Evolutionary conservation across 23 tunicate genomes (phyloP), one percentile per base, ranked within the genome.

Genomic region (Halocynthia roretzi): DNA sequence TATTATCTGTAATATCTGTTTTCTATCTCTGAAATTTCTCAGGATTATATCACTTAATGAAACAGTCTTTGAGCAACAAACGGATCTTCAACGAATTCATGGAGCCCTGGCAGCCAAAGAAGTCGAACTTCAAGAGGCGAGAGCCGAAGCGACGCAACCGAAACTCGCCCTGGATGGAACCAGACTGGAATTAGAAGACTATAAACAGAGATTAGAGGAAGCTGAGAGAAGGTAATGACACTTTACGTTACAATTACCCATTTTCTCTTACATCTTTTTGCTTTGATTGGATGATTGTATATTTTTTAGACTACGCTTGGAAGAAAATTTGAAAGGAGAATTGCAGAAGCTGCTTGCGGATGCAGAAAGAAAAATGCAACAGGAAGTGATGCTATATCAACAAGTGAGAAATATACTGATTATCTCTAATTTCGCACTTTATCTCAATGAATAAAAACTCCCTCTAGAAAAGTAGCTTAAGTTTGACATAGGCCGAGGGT

Each of bases 51-150:
- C 88, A 6, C 55, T 89, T 18, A 89, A 89, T 76, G 85, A 84
- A 61, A 69, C 85, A 6, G 72, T 89, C 7, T 61, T 84, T n/a
- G 76, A 80, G 66, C 85, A 84, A 72, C 62, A 67, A 11, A 87
- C 84, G 62, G 85, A 80, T 20, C 62, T 84, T 7, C 82, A 83
- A 7, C 68, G 77, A 58, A 54, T 89, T 70, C 96, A 89, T 51
- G 75, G 82, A 31, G 52, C 66, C 10, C 48, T 89, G 48, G 77
- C 96, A 31, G 87, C 62, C 61, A 89, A 89, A 66, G 96, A 89
- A 51, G 67, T 80, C 7, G 96, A 89, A 80, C 68, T 89, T 21
- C 96, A 89, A 68, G 85, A 89, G 76, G 96, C 88, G 8, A 82
- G 81, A 77, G 57, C 82, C 40, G 85, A 84, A 21, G 80, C 87